phyloP scores from a whole-genome alignment of 2,797 vertebrate species.

The Lagocephalus sceleratus region DNA sequence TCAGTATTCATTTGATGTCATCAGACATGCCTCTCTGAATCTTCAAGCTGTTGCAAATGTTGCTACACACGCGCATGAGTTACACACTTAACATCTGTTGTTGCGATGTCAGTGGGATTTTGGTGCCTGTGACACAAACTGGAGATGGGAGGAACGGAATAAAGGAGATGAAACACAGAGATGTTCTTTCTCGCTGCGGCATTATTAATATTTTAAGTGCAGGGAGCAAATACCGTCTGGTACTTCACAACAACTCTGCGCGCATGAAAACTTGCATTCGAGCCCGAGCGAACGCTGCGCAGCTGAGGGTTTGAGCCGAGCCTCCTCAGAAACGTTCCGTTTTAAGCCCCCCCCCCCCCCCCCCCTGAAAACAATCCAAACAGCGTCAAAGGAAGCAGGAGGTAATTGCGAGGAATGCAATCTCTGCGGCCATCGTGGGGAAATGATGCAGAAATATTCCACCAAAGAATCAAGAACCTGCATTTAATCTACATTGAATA shows the following conservation, averaged over 20 bases:
- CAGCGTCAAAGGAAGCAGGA: slow-evolving; percentile 40
- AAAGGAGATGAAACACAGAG: slow-evolving; percentile 32
- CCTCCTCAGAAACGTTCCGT: slow-evolving; percentile 29
- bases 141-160: slow-evolving; percentile 21
- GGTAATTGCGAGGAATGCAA: slow-evolving; percentile 50
- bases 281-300: slow-evolving; percentile 19
- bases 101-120: slow-evolving; percentile 1
- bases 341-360: slow-evolving; percentile 11
- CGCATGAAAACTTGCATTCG: slow-evolving; percentile 21
- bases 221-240: slow-evolving; percentile 14
- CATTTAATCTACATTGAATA: slow-evolving; percentile 37
- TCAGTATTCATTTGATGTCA: too few relatives aligned
- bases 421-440: slow-evolving; percentile 73
- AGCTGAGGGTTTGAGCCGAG: slow-evolving; percentile 67
- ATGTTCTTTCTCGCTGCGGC: slow-evolving; percentile 31
- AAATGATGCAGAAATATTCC: slow-evolving; percentile 63
- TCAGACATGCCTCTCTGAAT: too few relatives aligned
- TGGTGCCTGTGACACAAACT: slow-evolving; percentile 22
- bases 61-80: not conserved
- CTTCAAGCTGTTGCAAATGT: too few relatives aligned
- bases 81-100: too few relatives aligned
- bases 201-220: slow-evolving; percentile 48
- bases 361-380: slow-evolving; percentile 42
- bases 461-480: slow-evolving; percentile 26
- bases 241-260: slow-evolving; percentile 11